These are phyloP conservation scores for Euspilapteryx auroguttella DNA, from an alignment of 2,888 invertebrate genomes.

Conservation along the genomic window DNA sequence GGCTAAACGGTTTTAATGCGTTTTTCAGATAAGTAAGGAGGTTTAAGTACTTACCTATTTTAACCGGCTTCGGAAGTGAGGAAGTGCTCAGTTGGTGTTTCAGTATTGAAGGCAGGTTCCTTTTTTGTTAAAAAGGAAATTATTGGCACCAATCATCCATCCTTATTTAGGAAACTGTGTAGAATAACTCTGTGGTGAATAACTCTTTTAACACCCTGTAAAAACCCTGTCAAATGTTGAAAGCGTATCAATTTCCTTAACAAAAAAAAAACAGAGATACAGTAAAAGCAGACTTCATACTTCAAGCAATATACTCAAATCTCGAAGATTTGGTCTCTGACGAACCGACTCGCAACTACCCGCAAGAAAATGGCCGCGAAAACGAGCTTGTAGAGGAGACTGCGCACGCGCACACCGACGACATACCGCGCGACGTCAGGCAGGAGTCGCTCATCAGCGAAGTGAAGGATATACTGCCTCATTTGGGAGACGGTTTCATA, in stretches of 20 bases:
- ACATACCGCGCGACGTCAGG: conserved; percentile 41
- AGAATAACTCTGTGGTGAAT: not conserved
- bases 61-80: too few species aligned
- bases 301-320: conserved; percentile 51
- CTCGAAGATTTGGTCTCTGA: conserved; percentile 36
- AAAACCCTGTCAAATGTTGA: not conserved
- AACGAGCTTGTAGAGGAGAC: conserved; percentile 14
- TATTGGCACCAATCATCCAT: not conserved
- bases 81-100: too few species aligned
- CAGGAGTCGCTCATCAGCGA: conserved; percentile 59
- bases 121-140: conserved; percentile 1
- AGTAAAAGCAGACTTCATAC: conserved; percentile 56
- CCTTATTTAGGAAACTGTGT: not conserved
- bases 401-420: conserved; percentile 14
- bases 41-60: too few species aligned
- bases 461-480: conserved; percentile 77
- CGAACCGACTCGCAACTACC: conserved; percentile 6
- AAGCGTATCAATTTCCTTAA: conserved; percentile 14
- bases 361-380: conserved; percentile 21
- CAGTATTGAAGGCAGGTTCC: too few species aligned
- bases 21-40: too few species aligned
- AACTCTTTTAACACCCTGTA: not conserved
- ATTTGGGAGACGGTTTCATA: conserved; percentile 77
- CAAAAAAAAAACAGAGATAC: conserved; percentile 33
- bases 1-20: too few species aligned